Evolutionary conservation across 2,113 vertebrate genomes (phyloP), one percentile per base, ranked within the genome.

Genomic region (Pan paniscus): DNA sequence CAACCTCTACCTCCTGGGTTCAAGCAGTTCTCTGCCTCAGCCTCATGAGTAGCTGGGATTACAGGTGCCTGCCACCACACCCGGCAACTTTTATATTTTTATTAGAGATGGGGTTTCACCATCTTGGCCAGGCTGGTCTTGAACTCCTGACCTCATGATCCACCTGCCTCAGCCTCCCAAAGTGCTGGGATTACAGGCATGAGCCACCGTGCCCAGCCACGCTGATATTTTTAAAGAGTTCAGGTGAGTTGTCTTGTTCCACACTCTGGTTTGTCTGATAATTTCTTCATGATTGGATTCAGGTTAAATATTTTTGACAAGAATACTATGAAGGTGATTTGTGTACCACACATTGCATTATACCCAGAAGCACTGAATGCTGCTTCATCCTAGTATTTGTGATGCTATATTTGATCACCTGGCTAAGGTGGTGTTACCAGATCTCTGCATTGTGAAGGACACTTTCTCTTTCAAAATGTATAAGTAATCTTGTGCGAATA

Each of bases 171-270:
- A 6, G 18, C 52, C 52, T 55, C 52, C 52, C 52, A 7, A 55
- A 55, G 52, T 55, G 18, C 18, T 55, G 52, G 52, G 52, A 55
- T 55, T 20, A 55, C 18, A 55, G 52, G 52, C 7, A 6, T 55
- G 52, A 55, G 52, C 52, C 52, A 55, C 52, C 52, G 5, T 52
- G 52, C 52, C 52, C 52, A 20, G 52, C 52, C 52, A 64, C 2
- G 22, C 93, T 79, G 76, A 30, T 95, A 84, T 43, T 90, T 90
- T 90, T 57, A 68, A 70, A 83, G 57, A 90, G 38, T 85, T 79
- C 18, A 68, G 22, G 30, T 78, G 8, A 50, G 8, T 68, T 68
- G 30, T 76, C 46, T 93, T 61, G 5, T 40, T 76, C n/a, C 23
- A 76, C 14, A 48, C 0, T 43, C 76, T 80, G 4, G 5, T 67